These are phyloP conservation scores for Sula dactylatra DNA, from an alignment of 2,113 vertebrate species.

Conservation along the genomic window DNA sequence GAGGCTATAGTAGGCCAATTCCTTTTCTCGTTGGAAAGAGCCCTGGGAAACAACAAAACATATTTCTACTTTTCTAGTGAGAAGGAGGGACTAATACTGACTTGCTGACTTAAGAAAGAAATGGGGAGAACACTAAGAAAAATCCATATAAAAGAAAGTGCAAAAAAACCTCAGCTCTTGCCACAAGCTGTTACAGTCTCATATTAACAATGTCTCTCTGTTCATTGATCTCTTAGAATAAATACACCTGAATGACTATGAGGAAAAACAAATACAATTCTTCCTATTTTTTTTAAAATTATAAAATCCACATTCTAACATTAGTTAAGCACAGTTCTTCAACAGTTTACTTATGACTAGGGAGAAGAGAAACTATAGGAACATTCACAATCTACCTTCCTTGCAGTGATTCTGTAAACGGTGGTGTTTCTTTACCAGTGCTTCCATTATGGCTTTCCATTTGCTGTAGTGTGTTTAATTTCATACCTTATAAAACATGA, in stretches of 20 bases:
- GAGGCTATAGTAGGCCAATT: background rate
- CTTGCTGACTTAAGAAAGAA: background rate
- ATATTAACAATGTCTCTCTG: background rate
- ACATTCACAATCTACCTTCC: background rate
- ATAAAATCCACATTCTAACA: background rate
- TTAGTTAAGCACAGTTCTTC: background rate
- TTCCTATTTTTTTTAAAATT: background rate
- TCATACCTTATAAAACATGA: conserved; percentile 75
- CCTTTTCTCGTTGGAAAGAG: background rate
- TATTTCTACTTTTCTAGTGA: background rate
- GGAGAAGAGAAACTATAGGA: background rate
- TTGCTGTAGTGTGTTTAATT: conserved; percentile 67
- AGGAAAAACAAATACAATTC: background rate
- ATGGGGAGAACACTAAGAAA: background rate
- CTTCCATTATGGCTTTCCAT: conserved; percentile 53
- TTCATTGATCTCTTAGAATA: background rate
- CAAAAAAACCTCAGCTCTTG: background rate
- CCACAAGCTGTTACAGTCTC: background rate
- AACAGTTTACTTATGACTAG: background rate
- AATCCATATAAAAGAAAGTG: background rate
- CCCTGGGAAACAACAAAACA: background rate
- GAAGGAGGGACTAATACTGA: background rate
- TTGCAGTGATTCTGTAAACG: conserved; percentile 9
- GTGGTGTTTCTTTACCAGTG: conserved; percentile 32
- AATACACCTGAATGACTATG: background rate